These are phyloP conservation scores for Morone saxatilis DNA, from an alignment of 2,113 vertebrate genomes.

Conservation along the genomic window DNA sequence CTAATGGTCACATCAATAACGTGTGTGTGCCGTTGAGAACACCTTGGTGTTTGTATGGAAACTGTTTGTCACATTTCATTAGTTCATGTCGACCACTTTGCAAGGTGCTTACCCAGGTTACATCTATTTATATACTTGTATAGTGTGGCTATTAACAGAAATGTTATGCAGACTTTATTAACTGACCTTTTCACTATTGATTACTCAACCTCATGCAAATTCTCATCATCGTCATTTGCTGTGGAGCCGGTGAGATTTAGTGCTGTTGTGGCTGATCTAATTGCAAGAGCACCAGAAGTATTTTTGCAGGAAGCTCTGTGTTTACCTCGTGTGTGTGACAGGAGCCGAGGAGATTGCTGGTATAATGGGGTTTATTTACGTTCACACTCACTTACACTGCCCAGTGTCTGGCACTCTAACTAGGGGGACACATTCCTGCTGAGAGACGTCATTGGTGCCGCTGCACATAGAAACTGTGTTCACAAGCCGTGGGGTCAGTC, in stretches of 20 bases:
- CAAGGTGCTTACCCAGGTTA: constrained; percentile 55
- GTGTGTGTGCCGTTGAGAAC: constrained; percentile 64
- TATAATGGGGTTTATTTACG: constrained; percentile 98
- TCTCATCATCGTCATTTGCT: constrained; percentile 85
- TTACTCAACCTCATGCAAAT: constrained; percentile 30
- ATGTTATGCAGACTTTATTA: constrained; percentile 65
- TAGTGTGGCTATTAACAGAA: constrained; percentile 61
- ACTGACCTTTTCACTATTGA: constrained; percentile 66
- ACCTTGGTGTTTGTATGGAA: constrained; percentile 80
- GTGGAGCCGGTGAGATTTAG: constrained; percentile 83
- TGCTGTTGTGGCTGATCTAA: constrained; percentile 85
- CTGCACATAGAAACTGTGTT: constrained; percentile 73
- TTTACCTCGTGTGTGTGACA: constrained; percentile 94
- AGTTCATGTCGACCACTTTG: constrained; percentile 64
- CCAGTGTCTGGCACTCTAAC: constrained; percentile 92
- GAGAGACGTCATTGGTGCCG: constrained; percentile 86
- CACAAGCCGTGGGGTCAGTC: constrained; percentile 62
- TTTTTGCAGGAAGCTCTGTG: constrained; percentile 94
- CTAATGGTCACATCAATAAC: constrained; percentile 64
- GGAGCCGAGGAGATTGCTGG: constrained; percentile 91
- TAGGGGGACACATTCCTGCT: constrained; percentile 91
- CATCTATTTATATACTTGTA: constrained; percentile 41
- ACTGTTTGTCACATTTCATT: constrained; percentile 83
- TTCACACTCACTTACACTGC: constrained; percentile 91
- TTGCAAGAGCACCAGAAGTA: constrained; percentile 87